These are phyloP conservation scores for Rousettus madagascariensis DNA, from an alignment of 2,797 vertebrate genomes.

Conservation along the genomic window DNA sequence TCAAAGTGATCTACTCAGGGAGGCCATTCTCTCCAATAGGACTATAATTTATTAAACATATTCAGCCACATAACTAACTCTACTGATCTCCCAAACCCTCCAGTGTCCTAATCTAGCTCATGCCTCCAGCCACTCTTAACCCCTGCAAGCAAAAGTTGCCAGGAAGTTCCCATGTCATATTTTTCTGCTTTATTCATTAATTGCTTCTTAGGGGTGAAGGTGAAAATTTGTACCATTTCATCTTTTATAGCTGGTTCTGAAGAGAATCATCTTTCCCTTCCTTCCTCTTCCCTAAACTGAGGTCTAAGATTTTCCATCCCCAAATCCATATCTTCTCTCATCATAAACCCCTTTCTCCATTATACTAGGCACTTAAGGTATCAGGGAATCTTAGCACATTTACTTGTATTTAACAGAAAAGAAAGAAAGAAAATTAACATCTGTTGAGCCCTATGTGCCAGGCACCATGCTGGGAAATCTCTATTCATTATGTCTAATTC, in stretches of 20 bases:
- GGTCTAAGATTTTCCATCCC: background rate
- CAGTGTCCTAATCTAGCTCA: background rate
- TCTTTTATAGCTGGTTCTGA: background rate
- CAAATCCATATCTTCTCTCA: background rate
- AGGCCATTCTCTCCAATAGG: background rate
- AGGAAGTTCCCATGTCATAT: background rate
- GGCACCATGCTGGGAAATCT: background rate
- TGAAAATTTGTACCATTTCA: background rate
- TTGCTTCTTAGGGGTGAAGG: background rate
- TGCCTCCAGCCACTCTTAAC: background rate
- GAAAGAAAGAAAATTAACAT: background rate
- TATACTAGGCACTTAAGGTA: background rate
- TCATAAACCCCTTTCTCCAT: background rate
- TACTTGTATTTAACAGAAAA: background rate
- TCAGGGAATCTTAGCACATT: background rate
- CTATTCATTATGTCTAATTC: background rate
- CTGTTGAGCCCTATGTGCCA: background rate
- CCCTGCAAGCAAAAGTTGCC: background rate
- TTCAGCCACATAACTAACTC: slow-evolving; percentile 30
- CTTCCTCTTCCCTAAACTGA: background rate
- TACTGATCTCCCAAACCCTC: background rate
- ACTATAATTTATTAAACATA: slow-evolving; percentile 40
- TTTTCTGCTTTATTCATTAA: background rate
- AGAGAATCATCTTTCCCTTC: background rate
- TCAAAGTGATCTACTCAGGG: slow-evolving; percentile 24